These are phyloP conservation scores for Panurus biarmicus DNA, from an alignment of 2,113 vertebrate genomes.

Conservation along the genomic window DNA sequence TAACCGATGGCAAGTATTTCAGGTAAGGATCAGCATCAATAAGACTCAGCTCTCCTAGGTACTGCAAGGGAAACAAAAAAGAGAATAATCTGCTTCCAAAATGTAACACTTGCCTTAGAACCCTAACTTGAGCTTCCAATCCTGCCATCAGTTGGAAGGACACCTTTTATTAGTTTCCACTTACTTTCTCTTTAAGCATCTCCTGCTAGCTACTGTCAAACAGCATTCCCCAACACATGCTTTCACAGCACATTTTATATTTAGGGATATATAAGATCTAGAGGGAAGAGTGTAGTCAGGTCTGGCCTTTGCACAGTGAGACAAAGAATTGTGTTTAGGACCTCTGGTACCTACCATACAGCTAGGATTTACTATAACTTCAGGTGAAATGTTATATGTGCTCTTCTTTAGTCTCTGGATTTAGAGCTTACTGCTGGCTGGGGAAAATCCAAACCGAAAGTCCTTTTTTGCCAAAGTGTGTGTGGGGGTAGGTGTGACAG, in stretches of 20 bases:
- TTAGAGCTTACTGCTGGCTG: not conserved
- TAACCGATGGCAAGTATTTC: slow-evolving; percentile 90
- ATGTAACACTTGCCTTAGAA: not conserved
- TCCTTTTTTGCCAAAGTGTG: not conserved
- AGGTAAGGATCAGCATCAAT: slow-evolving; percentile 91
- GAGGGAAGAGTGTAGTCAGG: fast-evolving
- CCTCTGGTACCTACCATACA: not conserved
- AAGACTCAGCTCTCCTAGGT: slow-evolving; percentile 89
- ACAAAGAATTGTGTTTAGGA: not conserved
- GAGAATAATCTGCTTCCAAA: not conserved
- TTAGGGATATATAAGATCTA: not conserved
- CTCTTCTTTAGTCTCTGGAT: not conserved
- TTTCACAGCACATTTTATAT: not conserved
- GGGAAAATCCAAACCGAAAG: not conserved
- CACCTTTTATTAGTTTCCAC: not conserved
- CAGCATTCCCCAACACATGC: not conserved
- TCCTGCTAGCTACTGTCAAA: not conserved
- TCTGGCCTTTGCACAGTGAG: not conserved
- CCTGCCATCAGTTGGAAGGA: not conserved
- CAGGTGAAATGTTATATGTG: not conserved
- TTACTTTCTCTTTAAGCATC: not conserved
- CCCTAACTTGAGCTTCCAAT: not conserved
- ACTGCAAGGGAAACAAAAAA: slow-evolving; percentile 66
- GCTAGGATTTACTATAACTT: not conserved
- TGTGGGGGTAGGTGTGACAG: not conserved